phyloP scores from a whole-genome alignment of 2,113 vertebrate species.

The Sciurus niger region DNA sequence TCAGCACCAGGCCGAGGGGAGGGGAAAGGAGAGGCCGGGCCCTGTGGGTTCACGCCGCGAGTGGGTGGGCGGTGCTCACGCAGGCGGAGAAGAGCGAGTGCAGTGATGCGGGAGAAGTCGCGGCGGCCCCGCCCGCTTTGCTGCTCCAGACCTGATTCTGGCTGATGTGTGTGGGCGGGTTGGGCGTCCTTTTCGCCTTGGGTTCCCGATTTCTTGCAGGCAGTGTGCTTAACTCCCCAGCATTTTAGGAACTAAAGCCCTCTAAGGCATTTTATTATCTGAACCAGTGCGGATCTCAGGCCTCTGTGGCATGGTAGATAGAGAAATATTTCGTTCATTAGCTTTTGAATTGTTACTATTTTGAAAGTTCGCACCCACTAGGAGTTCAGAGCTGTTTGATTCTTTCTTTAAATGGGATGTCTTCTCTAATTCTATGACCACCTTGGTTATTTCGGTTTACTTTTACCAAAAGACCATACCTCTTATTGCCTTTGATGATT shows the following conservation, averaged over 20 bases:
- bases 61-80: constrained; percentile 78
- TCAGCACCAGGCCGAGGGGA: constrained; percentile 81
- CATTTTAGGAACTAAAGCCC: not conserved
- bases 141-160: constrained; percentile 31
- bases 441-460: constrained; percentile 28
- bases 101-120: constrained; percentile 58
- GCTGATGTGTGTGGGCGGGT: not conserved
- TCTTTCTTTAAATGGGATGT: constrained; percentile 1
- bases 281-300: not conserved
- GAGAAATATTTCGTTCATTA: constrained; percentile 8
- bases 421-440: not conserved
- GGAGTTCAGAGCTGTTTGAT: not conserved
- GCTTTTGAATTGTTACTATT: constrained; percentile 54
- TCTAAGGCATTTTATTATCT: constrained; percentile 11
- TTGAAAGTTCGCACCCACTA: constrained; percentile 55
- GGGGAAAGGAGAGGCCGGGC: constrained; percentile 67
- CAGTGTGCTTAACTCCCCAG: not conserved
- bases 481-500: constrained; percentile 18
- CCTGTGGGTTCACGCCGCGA: constrained; percentile 62
- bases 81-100: constrained; percentile 51
- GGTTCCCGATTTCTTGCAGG: not conserved
- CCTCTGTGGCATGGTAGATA: not conserved
- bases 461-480: constrained; percentile 2
- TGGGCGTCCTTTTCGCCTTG: not conserved
- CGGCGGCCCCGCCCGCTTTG: constrained; percentile 65